Evolutionary conservation across 2,888 invertebrate genomes (phyloP).

Genomic region (Nemurella pictetii): DNA sequence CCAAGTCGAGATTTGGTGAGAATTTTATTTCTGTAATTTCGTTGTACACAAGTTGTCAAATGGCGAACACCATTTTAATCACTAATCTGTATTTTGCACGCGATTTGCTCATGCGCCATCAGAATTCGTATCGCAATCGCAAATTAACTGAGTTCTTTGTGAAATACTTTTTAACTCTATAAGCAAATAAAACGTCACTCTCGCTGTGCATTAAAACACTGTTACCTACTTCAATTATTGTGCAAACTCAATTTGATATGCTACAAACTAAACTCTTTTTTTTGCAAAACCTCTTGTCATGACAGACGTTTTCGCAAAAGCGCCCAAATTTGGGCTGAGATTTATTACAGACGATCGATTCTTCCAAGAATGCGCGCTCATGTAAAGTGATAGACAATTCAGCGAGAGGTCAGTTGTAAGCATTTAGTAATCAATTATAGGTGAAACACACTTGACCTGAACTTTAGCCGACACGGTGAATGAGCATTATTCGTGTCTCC

Average conservation of each 20-base stretch:
- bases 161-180: neutral
- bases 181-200: neutral
- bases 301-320: neutral
- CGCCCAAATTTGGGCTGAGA: neutral
- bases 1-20: neutral
- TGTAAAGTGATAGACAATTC: neutral
- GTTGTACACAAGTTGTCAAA: neutral
- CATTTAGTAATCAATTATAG: constrained; percentile 23
- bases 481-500: neutral
- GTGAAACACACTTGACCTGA: constrained; percentile 15
- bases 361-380: neutral
- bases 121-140: neutral
- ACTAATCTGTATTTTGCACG: neutral
- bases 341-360: neutral
- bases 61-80: neutral
- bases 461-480: neutral
- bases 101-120: neutral
- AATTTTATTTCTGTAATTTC: neutral
- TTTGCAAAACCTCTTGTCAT: neutral
- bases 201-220: neutral
- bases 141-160: neutral
- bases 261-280: neutral
- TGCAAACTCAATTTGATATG: neutral
- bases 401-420: neutral
- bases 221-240: neutral